Base-by-base conservation (phyloP, 2,888 invertebrate species). In the Agonum fuliginosum region DNA sequence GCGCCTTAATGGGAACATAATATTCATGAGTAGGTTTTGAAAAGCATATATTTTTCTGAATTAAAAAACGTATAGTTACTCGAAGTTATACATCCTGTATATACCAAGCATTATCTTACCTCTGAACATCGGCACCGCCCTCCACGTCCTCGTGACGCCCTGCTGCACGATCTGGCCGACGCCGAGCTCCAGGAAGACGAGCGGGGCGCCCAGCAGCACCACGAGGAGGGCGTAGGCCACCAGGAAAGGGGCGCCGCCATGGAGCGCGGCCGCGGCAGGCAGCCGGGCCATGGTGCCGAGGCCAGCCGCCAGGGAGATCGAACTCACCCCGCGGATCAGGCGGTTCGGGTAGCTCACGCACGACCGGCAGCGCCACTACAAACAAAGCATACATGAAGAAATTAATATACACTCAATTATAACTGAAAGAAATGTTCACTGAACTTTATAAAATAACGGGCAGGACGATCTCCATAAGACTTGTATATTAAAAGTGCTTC, bases 131-230 rank as follows among this genome's bases (percentile, higher is more conserved):
- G 92, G 92, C 41, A 92, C 91, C 0, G 91, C 91, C 80, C 90
- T 88, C 91, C 91, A 92, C 17, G 91, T 87, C 62, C 91, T 91
- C 3, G 91, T 90, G 17, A 90, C 89, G 24, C 92, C 92, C 81
- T 91, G 91, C 83, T 91, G 91, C 76, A 91, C 91, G 75, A 92
- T 87, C 83, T 92, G 91, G 3, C 92, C 92, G 0, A 91, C 85
- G 0, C 91, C 90, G 17, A 92, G 86, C 84, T 92, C 91, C 72
- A 92, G 86, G 80, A 91, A 87, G 0, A 89, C 86, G n/a, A 90
- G 83, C 0, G 92, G 92, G 34, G 91, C 84, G 1, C 90, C 91
- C 14, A 91, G 85, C 1, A 87, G 79, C 3, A 89, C 78, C 79
- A 89, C 85, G 0, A 90, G 86, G 8, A 87, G 82, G 1, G 89